Base-by-base conservation (phyloP, 2,888 invertebrate species). In the Meloe dianella region DNA sequence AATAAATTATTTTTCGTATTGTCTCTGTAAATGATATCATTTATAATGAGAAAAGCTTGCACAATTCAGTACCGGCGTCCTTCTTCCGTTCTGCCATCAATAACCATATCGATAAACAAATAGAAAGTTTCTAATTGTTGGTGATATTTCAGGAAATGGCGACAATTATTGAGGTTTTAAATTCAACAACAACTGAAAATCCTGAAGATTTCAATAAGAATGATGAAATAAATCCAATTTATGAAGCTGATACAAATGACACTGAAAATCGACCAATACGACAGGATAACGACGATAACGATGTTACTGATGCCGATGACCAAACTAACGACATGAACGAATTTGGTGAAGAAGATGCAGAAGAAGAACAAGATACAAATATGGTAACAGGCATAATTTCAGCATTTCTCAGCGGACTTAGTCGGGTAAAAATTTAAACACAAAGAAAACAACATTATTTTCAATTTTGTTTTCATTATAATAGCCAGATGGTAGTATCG, bases 401-500 rank as follows among this genome's bases (percentile, higher is more conserved):
- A 8, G 81, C 82, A n/a, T 80, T 84, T 72, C 71, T 84, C 10
- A 81, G 84, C 65, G 81, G 83, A 59, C 73, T 84, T 12, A 83
- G 83, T 70, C 81, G 74, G 74, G 84, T 83, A 78, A 76, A 64
- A 56, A 12, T 63, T 20, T 5, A n/a, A 6, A 27, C 27, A 27
- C 27, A 27, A 3, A 27, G 27, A 27, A 27, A 3, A 27, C 27
- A 4, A n/a, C n/a, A n/a, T n/a, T n/a, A n/a, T n/a, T n/a, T n/a
- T n/a, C n/a, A n/a, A n/a, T n/a, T n/a, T n/a, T n/a, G n/a, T n/a
- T n/a, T n/a, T n/a, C n/a, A n/a, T n/a, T n/a, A n/a, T n/a, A 78
- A 66, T 63, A 84, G 83, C 82, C 83, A 59, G 83, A 83, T 71
- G 84, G 84, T 57, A 78, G 82, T 30, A 81, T 84, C 24, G 84